Evolutionary conservation across 2,797 vertebrate species (phyloP).

Genomic region (Acipenser oxyrinchus): DNA sequence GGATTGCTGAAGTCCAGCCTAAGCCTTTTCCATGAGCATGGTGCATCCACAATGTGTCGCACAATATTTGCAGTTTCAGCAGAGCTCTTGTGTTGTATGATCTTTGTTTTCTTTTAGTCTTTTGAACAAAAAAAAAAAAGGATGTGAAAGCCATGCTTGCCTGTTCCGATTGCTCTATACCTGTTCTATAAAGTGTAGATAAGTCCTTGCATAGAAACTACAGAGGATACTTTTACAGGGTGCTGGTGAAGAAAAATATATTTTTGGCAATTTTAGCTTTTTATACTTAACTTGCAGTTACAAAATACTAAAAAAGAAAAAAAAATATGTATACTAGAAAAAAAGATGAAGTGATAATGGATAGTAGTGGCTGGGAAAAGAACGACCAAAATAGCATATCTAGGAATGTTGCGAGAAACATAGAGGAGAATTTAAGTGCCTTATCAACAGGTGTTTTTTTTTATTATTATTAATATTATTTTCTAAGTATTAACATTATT

Average conservation of each 20-base stretch:
- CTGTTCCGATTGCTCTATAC: constrained; percentile 98
- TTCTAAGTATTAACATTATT: constrained; percentile 59
- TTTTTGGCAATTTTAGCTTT: constrained; percentile 99
- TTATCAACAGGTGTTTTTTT: constrained; percentile 3
- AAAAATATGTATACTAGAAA: constrained; percentile 52
- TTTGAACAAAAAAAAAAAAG: constrained; percentile 90
- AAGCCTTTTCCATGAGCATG: constrained; percentile 18
- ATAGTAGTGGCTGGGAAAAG: constrained; percentile 48
- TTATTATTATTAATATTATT: constrained; percentile 22
- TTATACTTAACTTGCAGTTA: constrained; percentile 95
- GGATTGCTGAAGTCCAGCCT: background rate
- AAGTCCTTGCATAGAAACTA: constrained; percentile 90
- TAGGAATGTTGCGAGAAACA: constrained; percentile 29
- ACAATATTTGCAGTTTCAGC: constrained; percentile 38
- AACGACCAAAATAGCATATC: constrained; percentile 49
- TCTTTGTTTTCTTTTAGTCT: constrained; percentile 75
- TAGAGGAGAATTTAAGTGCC: constrained; percentile 28
- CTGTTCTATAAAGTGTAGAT: constrained; percentile 93
- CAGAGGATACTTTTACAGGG: constrained; percentile 94
- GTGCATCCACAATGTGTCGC: constrained; percentile 65
- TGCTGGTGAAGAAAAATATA: constrained; percentile 98
- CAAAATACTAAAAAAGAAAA: constrained; percentile 78
- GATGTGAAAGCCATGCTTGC: constrained; percentile 99
- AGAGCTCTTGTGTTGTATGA: constrained; percentile 38
- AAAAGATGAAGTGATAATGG: constrained; percentile 46